Conservation (phyloP, 2,797 vertebrate genomes). For the Peromyscus nudipes region DNA sequence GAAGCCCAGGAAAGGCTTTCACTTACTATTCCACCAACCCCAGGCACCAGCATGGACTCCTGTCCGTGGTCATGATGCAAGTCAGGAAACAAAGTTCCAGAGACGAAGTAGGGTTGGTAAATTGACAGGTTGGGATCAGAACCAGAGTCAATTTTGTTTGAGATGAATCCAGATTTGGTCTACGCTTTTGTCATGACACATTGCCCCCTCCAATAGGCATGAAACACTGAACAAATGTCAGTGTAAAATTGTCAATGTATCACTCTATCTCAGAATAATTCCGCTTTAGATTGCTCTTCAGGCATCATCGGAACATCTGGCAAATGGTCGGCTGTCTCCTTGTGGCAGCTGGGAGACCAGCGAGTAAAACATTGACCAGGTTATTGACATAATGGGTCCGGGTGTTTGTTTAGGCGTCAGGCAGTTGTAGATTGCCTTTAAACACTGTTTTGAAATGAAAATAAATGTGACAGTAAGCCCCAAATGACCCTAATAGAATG, state of each 20-base stretch:
- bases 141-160: not conserved
- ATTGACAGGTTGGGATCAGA: not conserved
- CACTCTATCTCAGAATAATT: not conserved
- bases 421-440: slow-evolving; percentile 75
- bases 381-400: slow-evolving; percentile 81
- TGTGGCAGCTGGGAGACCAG: slow-evolving; percentile 80
- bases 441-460: slow-evolving; percentile 80
- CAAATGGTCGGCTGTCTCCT: slow-evolving; percentile 69
- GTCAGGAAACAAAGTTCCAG: slow-evolving; percentile 15
- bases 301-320: slow-evolving; percentile 78
- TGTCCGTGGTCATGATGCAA: not conserved
- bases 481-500: slow-evolving; percentile 62
- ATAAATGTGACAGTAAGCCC: slow-evolving; percentile 72
- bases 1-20: not conserved
- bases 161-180: not conserved
- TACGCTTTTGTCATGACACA: not conserved
- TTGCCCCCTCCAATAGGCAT: not conserved
- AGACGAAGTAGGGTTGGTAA: not conserved
- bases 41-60: not conserved
- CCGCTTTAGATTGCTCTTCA: slow-evolving; percentile 31
- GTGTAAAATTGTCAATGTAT: not conserved
- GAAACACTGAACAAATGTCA: not conserved
- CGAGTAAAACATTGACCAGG: slow-evolving; percentile 79
- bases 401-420: slow-evolving; percentile 80
- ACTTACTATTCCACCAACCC: not conserved